Base-by-base conservation (phyloP, 2,797 vertebrate genomes). In the Enteromius viviparus region DNA sequence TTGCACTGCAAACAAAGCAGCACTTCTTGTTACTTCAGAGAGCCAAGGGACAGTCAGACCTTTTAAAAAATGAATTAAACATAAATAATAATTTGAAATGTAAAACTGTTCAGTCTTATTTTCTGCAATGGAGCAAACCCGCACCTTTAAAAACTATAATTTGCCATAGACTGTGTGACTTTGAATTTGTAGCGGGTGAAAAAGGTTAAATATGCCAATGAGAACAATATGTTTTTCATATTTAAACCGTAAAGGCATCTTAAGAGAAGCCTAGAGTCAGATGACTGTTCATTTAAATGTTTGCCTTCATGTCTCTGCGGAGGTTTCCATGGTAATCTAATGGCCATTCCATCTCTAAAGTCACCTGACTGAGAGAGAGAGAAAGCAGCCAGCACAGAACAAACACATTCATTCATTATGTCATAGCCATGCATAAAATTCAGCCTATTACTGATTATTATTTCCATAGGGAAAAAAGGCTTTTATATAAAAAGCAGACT, bases 251-350 rank as follows among this genome's bases (percentile, higher is more conserved):
- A 84, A 71, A 70, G 34, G 32, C 10, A 32, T 84, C 9, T 76
- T 71, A 34, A 86, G 49, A 47, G 37, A 45, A 42, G 42, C 60
- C 64, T 66, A 6, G 8, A 83, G 26, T 68, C 74, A 74, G 75
- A 87, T 76, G 71, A 68, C 82, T 86, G 84, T 80, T 87, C 83
- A 84, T 88, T 87, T 88, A 85, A 86, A 85, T 87, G 86, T 81
- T 86, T 87, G 71, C 75, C 83, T 78, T 85, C 45, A 65, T 84
- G 76, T 86, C 65, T 51, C 83, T 62, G 80, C 77, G 4, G 70
- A 86, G 84, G 89, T 89, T 88, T 89, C 89, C 87, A 89, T 89
- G 86, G 87, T 81, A 87, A 88, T 85, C 64, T 81, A 85, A 88
- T 86, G 76, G 81, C 82, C 81, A 82, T 80, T 77, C 74, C 83